Base-by-base conservation (phyloP, 2,888 invertebrate species). In the Pilophorus perplexus region DNA sequence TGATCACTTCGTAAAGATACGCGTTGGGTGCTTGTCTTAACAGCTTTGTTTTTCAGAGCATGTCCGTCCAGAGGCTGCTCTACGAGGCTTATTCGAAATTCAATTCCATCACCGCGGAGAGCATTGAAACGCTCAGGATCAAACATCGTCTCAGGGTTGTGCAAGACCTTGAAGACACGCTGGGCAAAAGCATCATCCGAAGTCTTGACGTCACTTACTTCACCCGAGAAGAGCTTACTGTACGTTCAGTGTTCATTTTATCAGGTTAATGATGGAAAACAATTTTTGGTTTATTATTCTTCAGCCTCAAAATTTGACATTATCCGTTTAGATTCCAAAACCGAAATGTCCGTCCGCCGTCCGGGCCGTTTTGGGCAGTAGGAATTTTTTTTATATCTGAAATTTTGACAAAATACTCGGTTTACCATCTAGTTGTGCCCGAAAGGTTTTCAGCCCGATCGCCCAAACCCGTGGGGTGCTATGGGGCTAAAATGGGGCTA, bases 131-230 rank as follows among this genome's bases (percentile, higher is more conserved):
- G 69, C 80, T 97, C 70, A 82, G 98, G 52, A 82, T 97, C 69
- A 94, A 93, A 75, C 93, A 97, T 77, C 82, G 98, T 12, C 81
- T 98, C 27, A 83, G 88, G 71, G 97, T 98, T 0, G 95, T 99
- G 28, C 89, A 96, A 73, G 89, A 88, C 73, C 80, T 98, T 67
- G 97, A 97, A 76, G 93, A 96, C 75, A 92, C 89, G 68, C 84
- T 87, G 23, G 90, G 90, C 74, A 84, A 85, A 74, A 96, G 93
- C 75, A 90, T 96, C 3, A 82, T 97, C n/a, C 82, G 95, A 70
- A 91, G 90, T 73, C 85, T 97, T 67, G 66, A 64, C 38, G 10
- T 14, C 10, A 84, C 64, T 8, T 82, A 84, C 73, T 83, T 89
- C 74, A 83, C 82, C 0, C 76, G 80, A 0, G 81, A 82, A 68